phyloP scores from a whole-genome alignment of 2,113 vertebrate genomes.

The Cyanistes caeruleus region DNA sequence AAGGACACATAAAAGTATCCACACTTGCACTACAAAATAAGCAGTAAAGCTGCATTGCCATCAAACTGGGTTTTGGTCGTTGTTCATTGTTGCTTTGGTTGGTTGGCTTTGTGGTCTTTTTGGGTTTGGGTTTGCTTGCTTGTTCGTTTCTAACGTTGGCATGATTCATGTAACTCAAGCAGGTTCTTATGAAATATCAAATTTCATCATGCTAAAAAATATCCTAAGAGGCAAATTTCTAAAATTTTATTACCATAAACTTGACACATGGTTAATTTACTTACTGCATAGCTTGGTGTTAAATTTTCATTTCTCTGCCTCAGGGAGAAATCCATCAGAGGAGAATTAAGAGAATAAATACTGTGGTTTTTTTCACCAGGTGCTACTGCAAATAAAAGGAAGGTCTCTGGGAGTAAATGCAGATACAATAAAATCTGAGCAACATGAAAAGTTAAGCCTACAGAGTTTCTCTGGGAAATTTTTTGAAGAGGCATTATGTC shows the following conservation, averaged over 20 bases:
- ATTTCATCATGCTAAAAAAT: not conserved
- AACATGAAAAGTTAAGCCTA: not conserved
- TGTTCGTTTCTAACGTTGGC: not conserved
- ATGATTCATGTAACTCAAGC: not conserved
- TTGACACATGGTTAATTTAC: not conserved
- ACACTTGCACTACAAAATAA: not conserved
- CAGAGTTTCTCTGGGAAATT: not conserved
- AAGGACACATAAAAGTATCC: fast-evolving
- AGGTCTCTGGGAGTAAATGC: not conserved
- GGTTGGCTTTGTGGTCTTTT: not conserved
- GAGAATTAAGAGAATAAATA: not conserved
- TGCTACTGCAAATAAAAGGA: not conserved
- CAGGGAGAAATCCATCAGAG: not conserved
- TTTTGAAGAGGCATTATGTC: not conserved
- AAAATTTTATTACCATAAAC: not conserved
- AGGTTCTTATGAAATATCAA: not conserved
- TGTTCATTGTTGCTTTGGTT: not conserved
- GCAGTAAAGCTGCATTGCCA: not conserved
- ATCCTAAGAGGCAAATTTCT: not conserved
- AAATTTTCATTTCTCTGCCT: not conserved
- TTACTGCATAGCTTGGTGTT: not conserved
- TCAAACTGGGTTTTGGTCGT: not conserved
- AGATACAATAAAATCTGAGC: not conserved
- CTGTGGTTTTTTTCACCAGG: not conserved
- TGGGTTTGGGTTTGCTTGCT: not conserved